Percentiles rank a stretch among this genome's conserved stretches.
These are phyloP conservation scores for Sminthopsis crassicaudata DNA, from an alignment of 2,113 vertebrate genomes.

Conservation along the genomic window DNA sequence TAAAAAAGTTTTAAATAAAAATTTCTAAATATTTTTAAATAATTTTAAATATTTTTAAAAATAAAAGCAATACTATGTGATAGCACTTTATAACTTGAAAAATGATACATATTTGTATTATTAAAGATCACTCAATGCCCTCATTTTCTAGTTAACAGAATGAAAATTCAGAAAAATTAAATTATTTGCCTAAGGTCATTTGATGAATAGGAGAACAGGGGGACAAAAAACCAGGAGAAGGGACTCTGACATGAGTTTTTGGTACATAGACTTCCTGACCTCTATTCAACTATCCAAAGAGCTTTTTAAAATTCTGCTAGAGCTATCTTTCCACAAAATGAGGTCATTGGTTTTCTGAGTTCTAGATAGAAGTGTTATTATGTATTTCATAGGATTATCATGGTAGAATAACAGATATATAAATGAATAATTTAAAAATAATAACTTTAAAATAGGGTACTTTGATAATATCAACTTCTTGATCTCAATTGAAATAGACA, in stretches of 20 bases:
- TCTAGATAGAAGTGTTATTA: background rate
- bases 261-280: background rate
- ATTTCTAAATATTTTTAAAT: no score
- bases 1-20: background rate
- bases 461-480: background rate
- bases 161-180: background rate
- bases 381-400: background rate
- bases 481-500: background rate
- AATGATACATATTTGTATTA: background rate
- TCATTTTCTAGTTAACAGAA: background rate
- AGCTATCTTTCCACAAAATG: background rate
- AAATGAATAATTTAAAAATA: background rate
- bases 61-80: background rate
- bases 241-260: background rate
- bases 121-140: background rate
- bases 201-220: background rate
- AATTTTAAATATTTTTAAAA: background rate
- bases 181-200: background rate
- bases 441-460: background rate
- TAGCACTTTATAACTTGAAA: background rate
- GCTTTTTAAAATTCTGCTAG: background rate
- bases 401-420: background rate
- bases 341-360: background rate
- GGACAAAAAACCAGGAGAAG: background rate
- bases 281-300: accelerated